Conservation (phyloP, 2,113 vertebrate genomes). For the Heterocephalus glaber region DNA sequence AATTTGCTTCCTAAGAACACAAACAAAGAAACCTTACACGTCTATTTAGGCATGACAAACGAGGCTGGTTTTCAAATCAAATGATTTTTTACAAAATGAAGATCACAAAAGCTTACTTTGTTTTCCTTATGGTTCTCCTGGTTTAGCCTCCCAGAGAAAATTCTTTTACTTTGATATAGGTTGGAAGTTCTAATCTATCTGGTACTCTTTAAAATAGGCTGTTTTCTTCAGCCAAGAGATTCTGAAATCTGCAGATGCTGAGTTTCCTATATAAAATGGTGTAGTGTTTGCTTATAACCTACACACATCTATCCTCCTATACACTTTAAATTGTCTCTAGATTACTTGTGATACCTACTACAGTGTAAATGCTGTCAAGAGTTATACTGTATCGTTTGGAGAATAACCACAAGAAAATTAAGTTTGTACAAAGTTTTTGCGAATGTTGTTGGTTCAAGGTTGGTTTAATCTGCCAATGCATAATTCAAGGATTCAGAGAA, state of each 20-base stretch:
- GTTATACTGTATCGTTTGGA: background rate
- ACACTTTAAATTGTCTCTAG: background rate
- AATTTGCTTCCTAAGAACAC: constrained; percentile 8
- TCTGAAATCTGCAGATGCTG: background rate
- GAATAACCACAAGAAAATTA: background rate
- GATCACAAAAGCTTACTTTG: background rate
- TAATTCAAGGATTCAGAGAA: background rate
- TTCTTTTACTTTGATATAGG: constrained; percentile 42
- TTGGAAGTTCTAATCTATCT: constrained; percentile 42
- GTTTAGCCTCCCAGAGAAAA: background rate
- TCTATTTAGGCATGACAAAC: constrained; percentile 5
- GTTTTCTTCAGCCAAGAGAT: constrained; percentile 2
- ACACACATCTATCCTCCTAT: too few species aligned
- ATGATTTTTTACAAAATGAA: background rate
- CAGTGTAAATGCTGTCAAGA: background rate
- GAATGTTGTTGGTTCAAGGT: background rate
- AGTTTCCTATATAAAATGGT: background rate
- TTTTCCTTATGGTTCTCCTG: background rate
- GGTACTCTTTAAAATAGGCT: background rate
- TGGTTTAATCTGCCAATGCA: background rate
- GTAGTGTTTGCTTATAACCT: too few species aligned
- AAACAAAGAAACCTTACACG: background rate
- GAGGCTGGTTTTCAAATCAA: constrained; percentile 32
- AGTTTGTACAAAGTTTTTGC: background rate
- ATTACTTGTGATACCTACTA: background rate